Evolutionary conservation across 2,113 vertebrate genomes (phyloP).

Genomic region (Psilopogon haemacephalus): DNA sequence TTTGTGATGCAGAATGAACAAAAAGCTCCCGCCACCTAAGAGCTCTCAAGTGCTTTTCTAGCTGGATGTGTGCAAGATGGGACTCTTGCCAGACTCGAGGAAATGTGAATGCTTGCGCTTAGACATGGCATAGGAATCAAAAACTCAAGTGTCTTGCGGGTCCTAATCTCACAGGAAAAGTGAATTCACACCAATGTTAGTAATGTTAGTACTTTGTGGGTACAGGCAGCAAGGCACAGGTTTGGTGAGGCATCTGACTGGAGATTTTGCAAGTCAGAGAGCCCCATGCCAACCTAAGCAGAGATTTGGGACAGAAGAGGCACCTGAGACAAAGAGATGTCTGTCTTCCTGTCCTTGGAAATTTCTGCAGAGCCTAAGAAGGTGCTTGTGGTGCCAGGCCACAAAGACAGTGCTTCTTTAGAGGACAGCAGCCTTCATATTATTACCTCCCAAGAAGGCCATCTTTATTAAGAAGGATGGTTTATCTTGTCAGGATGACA

Average conservation of each 20-base stretch:
- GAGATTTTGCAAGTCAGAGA: background rate
- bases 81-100: background rate
- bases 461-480: background rate
- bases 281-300: background rate
- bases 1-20: background rate
- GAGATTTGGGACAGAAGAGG: background rate
- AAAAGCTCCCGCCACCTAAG: background rate
- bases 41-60: background rate
- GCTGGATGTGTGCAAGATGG: background rate
- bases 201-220: fast-evolving
- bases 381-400: background rate
- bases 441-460: background rate
- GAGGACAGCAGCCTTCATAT: background rate
- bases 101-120: background rate
- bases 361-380: background rate
- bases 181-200: background rate
- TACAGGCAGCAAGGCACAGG: background rate
- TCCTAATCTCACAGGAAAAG: background rate
- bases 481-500: background rate
- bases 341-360: background rate
- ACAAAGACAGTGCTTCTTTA: background rate
- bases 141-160: background rate
- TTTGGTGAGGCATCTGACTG: background rate
- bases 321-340: fast-evolving
- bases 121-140: fast-evolving